A percentile compares a stretch with the other conserved stretches of the same genome.
phyloP scores from a whole-genome alignment of 2,888 invertebrate species.

The Brassicogethes aeneus region DNA sequence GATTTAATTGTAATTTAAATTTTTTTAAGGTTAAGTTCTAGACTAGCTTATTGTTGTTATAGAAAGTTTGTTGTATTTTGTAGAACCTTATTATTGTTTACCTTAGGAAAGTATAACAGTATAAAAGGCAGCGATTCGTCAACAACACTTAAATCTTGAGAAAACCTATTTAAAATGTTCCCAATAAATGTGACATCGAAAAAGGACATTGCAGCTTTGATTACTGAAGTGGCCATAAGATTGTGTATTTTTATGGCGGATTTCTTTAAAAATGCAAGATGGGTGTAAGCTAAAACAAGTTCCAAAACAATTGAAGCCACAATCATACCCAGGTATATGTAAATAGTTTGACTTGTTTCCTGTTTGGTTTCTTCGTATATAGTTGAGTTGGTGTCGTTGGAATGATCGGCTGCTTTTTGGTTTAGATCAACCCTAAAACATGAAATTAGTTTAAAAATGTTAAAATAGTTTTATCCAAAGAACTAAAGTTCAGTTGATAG shows the following conservation, averaged over 20 bases:
- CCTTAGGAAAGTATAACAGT: too few species aligned
- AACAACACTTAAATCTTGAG: slow-evolving; percentile 39
- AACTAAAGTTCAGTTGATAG: background rate
- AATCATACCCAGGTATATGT: slow-evolving; percentile 7
- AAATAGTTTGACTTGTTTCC: background rate
- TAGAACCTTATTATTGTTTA: too few species aligned
- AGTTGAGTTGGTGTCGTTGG: slow-evolving; percentile 7
- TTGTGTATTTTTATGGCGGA: slow-evolving; percentile 12
- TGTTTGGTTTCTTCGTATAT: slow-evolving; percentile 1
- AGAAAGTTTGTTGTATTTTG: too few species aligned
- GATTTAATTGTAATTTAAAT: too few species aligned
- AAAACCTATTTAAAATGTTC: slow-evolving; percentile 46
- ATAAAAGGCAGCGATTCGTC: slow-evolving; percentile 12
- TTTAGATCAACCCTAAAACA: slow-evolving; percentile 10
- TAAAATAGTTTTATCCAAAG: background rate
- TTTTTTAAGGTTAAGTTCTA: too few species aligned
- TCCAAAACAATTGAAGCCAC: slow-evolving; percentile 2
- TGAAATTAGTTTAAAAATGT: background rate
- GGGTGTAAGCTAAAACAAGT: slow-evolving; percentile 2
- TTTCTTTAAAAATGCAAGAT: slow-evolving; percentile 6
- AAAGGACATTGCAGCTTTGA: slow-evolving; percentile 12
- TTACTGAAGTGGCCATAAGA: slow-evolving; percentile 9
- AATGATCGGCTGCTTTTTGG: slow-evolving; percentile 7
- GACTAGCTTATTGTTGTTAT: too few species aligned
- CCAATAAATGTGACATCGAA: slow-evolving; percentile 11